These are phyloP conservation scores for Alca torda DNA, from an alignment of 2,797 vertebrate species.

Conservation along the genomic window DNA sequence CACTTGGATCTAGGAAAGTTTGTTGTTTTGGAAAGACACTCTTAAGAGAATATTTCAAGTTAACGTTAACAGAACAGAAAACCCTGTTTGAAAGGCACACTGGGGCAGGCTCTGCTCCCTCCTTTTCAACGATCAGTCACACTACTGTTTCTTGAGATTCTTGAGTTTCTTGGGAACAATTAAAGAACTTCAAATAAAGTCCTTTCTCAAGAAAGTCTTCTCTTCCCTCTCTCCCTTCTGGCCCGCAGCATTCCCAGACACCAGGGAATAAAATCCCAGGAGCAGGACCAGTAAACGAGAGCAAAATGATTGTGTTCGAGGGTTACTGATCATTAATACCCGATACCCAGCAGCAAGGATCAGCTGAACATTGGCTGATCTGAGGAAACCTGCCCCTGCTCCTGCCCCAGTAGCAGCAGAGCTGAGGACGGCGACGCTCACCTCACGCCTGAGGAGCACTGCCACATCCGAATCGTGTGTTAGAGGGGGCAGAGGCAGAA, in stretches of 20 bases:
- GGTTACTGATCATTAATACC: not conserved
- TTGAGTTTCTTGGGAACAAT: not conserved
- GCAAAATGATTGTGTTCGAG: not conserved
- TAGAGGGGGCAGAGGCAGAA: not conserved
- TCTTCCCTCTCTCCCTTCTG: not conserved
- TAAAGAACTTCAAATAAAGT: not conserved
- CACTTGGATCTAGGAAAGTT: not conserved
- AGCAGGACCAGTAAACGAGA: rapidly evolving
- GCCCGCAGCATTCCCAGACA: not conserved
- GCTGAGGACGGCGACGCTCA: not conserved
- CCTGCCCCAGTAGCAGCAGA: not conserved
- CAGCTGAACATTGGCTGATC: not conserved
- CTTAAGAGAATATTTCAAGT: not conserved
- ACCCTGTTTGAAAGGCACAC: not conserved
- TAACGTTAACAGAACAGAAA: not conserved
- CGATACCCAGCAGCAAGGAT: not conserved
- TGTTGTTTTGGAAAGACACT: not conserved
- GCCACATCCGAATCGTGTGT: rapidly evolving
- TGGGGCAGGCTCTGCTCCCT: not conserved
- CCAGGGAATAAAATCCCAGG: not conserved
- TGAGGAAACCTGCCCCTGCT: not conserved
- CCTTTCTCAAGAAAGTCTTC: not conserved
- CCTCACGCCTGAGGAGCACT: not conserved
- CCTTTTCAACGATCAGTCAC: not conserved
- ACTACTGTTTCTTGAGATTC: not conserved